Evolutionary conservation across 2,888 invertebrate genomes (phyloP).

Genomic region (Morpho achilles): DNA sequence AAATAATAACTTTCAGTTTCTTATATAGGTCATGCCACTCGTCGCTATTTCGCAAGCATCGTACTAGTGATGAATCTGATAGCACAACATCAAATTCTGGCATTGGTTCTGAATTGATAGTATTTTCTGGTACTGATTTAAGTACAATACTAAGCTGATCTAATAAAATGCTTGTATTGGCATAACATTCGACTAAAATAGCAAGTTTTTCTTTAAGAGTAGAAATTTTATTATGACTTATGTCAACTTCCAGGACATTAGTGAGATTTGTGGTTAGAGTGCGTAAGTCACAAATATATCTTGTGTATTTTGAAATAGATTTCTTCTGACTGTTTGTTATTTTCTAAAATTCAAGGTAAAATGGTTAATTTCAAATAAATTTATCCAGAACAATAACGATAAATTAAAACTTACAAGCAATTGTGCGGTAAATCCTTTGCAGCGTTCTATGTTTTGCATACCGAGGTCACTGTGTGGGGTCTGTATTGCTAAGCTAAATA

Average conservation of each 20-base stretch:
- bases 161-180: conserved; percentile 74
- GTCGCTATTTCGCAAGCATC: conserved; percentile 59
- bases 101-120: conserved; percentile 38
- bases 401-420: conserved; percentile 77
- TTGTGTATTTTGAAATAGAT: conserved; percentile 78
- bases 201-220: conserved; percentile 54
- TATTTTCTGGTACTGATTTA: conserved; percentile 67
- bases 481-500: conserved; percentile 80
- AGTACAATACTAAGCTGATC: conserved; percentile 85
- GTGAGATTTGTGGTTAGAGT: conserved; percentile 63
- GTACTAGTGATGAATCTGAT: conserved; percentile 55
- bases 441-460: conserved; percentile 88
- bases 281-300: conserved; percentile 78
- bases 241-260: conserved; percentile 51
- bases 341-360: conserved; percentile 59
- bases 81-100: conserved; percentile 59
- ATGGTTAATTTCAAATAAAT: neutral
- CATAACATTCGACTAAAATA: conserved; percentile 68
- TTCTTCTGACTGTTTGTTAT: conserved; percentile 83
- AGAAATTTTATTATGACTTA: conserved; percentile 43
- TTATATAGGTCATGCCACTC: conserved; percentile 57
- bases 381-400: neutral
- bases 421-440: conserved; percentile 91
- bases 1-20: conserved; percentile 49
- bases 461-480: conserved; percentile 89